Base-by-base conservation (phyloP, 1,140 invertebrate genomes). In the Microplitis mediator region DNA sequence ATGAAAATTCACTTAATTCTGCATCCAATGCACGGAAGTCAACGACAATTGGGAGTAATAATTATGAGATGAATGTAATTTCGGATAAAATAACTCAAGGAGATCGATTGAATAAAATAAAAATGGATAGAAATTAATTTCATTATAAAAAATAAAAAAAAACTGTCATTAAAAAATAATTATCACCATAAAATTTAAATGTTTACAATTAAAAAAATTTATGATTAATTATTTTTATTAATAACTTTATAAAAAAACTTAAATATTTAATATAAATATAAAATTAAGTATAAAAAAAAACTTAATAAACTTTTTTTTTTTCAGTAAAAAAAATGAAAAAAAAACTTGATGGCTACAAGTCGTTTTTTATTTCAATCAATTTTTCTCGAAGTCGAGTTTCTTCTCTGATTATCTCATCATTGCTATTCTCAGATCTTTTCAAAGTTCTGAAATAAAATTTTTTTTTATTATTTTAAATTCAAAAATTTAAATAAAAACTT, bases 31-130 rank as follows among this genome's bases (percentile, higher is more conserved):
- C 6, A 45, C 39, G 39, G 8, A 45, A 45, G 6, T 45, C 39
- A 6, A 45, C 39, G 5, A 11, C 1, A 45, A 45, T 45, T 45
- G 39, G 11, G 6, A 5, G 5, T 45, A 11, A 11, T 45, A 45
- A 45, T 45, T 11, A 45, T 45, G 60, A 71, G 31, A 34, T 36
- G 31, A 65, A 34, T 9, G 14, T 39, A 13, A 34, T 35, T 32
- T 5, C 39, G 14, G 13, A 64, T 1, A 58, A 5, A 23, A 70
- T 67, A 23, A 83, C 84, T 4, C 82, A 85, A 72, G 82, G 83
- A 1, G 82, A 84, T 54, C 76, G 72, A 63, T 71, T 83, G 23
- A 85, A 84, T 50, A 76, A 84, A 32, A 83, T 84, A 3, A 85
- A 84, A 75, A 76, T 80, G 8, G 72, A 67, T 4, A 73, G 75